Conservation (phyloP, 2,797 vertebrate genomes). For the Petrocephalus schoutedeni region DNA sequence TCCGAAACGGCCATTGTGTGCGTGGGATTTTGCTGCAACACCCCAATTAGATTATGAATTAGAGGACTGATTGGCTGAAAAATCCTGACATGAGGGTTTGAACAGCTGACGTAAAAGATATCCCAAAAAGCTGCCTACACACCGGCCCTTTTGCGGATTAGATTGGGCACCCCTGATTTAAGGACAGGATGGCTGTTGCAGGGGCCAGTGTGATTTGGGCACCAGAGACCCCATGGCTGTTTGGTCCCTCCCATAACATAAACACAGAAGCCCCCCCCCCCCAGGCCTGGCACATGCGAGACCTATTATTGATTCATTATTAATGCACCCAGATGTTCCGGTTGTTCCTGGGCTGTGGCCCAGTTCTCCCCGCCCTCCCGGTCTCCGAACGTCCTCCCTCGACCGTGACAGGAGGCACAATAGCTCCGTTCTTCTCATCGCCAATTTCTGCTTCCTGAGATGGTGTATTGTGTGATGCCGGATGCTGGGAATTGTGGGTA, state of each 20-base stretch:
- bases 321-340: conserved; percentile 67
- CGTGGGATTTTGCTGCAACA: background rate
- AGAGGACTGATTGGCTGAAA: background rate
- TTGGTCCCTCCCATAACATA: background rate
- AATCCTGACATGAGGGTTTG: background rate
- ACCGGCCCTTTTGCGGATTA: background rate
- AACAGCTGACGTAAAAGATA: background rate
- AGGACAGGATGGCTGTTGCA: conserved; percentile 31
- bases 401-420: conserved; percentile 39
- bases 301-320: conserved; percentile 68
- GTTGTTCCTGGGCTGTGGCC: conserved; percentile 45
- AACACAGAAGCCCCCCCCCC: conserved; percentile 13
- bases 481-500: background rate
- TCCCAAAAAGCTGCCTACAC: background rate
- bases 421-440: conserved; percentile 26
- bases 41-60: background rate
- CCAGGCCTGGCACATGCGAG: conserved; percentile 58
- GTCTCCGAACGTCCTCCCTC: conserved; percentile 41
- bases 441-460: background rate
- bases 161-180: background rate
- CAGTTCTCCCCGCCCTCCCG: conserved; percentile 41
- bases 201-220: conserved; percentile 32
- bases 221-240: conserved; percentile 32
- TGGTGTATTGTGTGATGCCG: background rate
- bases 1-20: background rate